Evolutionary conservation across 1,140 invertebrate species (phyloP), one percentile per base, ranked within the genome.

Genomic region (Steinernema feltiae): DNA sequence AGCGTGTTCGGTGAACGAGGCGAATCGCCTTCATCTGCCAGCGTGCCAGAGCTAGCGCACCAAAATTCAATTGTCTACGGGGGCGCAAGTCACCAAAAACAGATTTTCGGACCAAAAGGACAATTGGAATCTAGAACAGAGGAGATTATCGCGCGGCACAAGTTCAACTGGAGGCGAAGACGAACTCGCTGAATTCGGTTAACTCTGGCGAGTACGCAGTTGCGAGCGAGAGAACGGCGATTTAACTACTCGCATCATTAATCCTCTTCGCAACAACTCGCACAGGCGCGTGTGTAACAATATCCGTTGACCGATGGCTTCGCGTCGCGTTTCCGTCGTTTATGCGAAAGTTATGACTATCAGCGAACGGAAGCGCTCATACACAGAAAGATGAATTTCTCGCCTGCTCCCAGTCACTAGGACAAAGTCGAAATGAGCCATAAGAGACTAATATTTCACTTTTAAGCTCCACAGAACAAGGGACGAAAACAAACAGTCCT

Each of bases 201-300:
- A 41, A 18, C 7, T 41, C 7, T 7, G 18, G 7, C 41, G 41
- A 46, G 41, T 7, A 46, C 41, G 41, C 7, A 12, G 41, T 7
- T 7, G 41, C 53, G 24, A 27, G 15, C 15, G 24, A 27, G 24
- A 63, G 15, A 27, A 27, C 12, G 53, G 3, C 12, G 53, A 63
- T 63, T 63, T 17, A 63, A 63, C 53, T 63, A 63, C 15, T 63
- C 15, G 24, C 24, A 63, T 63, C 53, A 63, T 63, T 63, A 63
- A 63, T 63, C 53, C n/a, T 63, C 53, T 3, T 27, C 53, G 53
- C 53, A 63, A 63, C 53, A 63, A 63, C 53, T n/a, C 35, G 35
- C 7, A 18, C 35, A 7, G 18, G 35, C 18, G 7, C 7, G 15
- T 17, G 53, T 63, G 53, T 63, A 63, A 63, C 53, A 63, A 63